Base-by-base conservation (phyloP, 2,797 vertebrate species). In the Margarornis squamiger region DNA sequence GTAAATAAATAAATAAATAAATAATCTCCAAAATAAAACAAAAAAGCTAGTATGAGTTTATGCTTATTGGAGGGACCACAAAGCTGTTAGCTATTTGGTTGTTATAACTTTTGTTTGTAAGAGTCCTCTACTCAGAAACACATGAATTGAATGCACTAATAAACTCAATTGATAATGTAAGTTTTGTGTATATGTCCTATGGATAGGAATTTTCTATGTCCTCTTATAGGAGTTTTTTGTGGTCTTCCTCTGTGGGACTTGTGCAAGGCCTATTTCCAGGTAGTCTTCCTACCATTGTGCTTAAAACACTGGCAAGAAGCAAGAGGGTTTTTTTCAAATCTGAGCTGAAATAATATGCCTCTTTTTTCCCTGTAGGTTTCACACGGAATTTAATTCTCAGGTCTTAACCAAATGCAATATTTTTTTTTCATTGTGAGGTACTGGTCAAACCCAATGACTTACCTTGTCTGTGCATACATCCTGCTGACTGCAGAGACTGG, bases 241-340 rank as follows among this genome's bases (percentile, higher is more conserved):
- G 38, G 5, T 66, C 24, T 71, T 92, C 41, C 48, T 78, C 20
- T 0, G 0, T 0, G 0, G 61, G 41, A 7, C 19, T 62, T 61
- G 17, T 36, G 5, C 57, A 59, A 74, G 6, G 13, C 41, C 24
- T 68, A 5, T 57, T 62, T 88, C 58, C 49, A 38, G 9, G 16
- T 75, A 72, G 12, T 45, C 16, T 62, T 77, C n/a, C 12, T 58
- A 29, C n/a, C 5, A 29, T 14, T 70, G 19, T 1, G 1, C 20
- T 71, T 83, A 39, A 71, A 84, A 75, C 10, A 30, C 36, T 39
- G 29, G 27, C 32, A 15, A 72, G 49, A 75, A 75, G 39, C 26
- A 45, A 67, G n/a, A 63, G 19, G 2, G 14, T 27, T 5, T 30
- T 87, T 57, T 81, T 36, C 22, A 72, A 70, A 77, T 27, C 12